These are phyloP conservation scores for Epirrhoe tristata DNA, from an alignment of 2,888 invertebrate genomes.

Conservation along the genomic window DNA sequence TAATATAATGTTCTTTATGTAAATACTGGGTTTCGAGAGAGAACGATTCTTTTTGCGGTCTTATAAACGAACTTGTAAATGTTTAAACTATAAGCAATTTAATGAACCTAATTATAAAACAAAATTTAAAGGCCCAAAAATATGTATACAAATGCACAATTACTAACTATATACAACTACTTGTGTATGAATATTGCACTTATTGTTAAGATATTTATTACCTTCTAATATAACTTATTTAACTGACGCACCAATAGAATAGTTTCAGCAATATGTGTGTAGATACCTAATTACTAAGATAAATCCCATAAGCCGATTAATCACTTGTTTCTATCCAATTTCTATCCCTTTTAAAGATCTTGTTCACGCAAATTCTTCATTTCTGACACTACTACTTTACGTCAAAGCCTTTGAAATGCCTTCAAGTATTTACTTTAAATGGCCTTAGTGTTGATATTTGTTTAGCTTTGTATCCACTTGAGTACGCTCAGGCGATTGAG, in stretches of 20 bases:
- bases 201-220: slow-evolving; percentile 61
- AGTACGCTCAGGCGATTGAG: no score
- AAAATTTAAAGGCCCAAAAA: slow-evolving; percentile 77
- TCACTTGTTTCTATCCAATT: slow-evolving; percentile 16
- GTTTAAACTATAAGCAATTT: slow-evolving; percentile 46
- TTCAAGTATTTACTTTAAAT: slow-evolving; percentile 20
- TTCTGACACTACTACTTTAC: slow-evolving; percentile 26
- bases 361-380: slow-evolving; percentile 28
- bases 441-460: slow-evolving; percentile 12
- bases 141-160: slow-evolving; percentile 82
- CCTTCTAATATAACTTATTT: slow-evolving; percentile 51
- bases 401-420: slow-evolving; percentile 40
- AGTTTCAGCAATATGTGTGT: slow-evolving; percentile 62
- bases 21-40: slow-evolving; percentile 65
- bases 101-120: slow-evolving; percentile 66
- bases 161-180: slow-evolving; percentile 70
- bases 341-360: slow-evolving; percentile 26
- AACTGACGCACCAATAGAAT: slow-evolving; percentile 73
- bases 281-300: slow-evolving; percentile 45
- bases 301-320: slow-evolving; percentile 22
- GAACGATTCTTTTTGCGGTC: slow-evolving; percentile 59
- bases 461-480: slow-evolving; percentile 5
- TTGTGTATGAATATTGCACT: slow-evolving; percentile 66
- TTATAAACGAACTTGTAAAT: slow-evolving; percentile 43
- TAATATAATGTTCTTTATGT: slow-evolving; percentile 61